Evolutionary conservation across 2,113 vertebrate genomes (phyloP).

Genomic region (Alethe castanea): DNA sequence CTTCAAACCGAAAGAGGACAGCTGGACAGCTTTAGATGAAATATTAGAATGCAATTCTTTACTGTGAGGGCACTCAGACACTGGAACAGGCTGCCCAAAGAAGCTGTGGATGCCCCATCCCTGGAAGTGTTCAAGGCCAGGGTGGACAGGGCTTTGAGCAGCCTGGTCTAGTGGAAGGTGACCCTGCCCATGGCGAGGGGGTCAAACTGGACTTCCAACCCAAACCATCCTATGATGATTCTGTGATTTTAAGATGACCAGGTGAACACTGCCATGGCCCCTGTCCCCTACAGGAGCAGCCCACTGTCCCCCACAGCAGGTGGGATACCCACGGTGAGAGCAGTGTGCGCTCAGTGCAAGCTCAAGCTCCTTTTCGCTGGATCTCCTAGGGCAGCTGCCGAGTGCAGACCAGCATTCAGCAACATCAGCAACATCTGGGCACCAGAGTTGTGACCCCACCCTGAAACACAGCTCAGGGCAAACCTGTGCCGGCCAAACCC

Average conservation of each 20-base stretch:
- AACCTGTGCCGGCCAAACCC: not conserved
- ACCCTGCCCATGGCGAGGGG: not conserved
- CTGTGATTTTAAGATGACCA: not conserved
- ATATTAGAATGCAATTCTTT: not conserved
- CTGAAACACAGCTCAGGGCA: not conserved
- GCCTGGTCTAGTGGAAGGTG: too few relatives aligned
- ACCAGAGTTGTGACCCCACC: not conserved
- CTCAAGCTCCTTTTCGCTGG: not conserved
- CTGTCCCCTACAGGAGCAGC: too few relatives aligned
- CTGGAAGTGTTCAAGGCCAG: not conserved
- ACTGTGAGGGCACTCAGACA: not conserved
- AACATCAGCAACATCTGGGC: not conserved
- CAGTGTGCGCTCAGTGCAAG: fast-evolving
- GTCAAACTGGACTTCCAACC: not conserved
- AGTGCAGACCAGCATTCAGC: fast-evolving
- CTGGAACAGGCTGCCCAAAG: not conserved
- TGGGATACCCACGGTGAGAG: fast-evolving
- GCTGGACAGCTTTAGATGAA: not conserved
- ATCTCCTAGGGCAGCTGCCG: not conserved
- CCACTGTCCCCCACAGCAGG: fast-evolving
- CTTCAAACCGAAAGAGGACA: not conserved
- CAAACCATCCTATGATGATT: not conserved
- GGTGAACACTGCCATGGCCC: fast-evolving
- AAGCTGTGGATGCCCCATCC: not conserved
- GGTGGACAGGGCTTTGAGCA: not conserved